Conservation (phyloP, 2,888 invertebrate species). For the Plusia festucae region DNA sequence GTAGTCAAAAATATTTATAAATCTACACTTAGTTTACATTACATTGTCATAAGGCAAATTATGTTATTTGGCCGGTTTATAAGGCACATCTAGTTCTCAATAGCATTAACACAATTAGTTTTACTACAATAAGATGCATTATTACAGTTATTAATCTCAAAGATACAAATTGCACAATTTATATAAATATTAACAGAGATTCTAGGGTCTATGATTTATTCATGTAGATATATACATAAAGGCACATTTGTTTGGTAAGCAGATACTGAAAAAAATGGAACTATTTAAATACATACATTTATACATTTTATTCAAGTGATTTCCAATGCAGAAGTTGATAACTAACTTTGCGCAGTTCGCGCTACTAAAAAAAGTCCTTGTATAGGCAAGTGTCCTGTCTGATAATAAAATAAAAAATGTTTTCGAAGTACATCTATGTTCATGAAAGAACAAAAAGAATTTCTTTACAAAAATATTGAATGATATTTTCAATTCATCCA, state of each 20-base stretch:
- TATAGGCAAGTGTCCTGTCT: neutral
- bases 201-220: slow-evolving; percentile 32
- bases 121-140: slow-evolving; percentile 27
- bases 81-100: slow-evolving; percentile 68
- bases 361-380: neutral
- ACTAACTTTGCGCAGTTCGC: neutral
- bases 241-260: neutral
- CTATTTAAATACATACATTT: no score
- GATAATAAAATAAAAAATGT: neutral
- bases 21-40: slow-evolving; percentile 54
- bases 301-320: neutral
- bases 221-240: neutral
- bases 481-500: neutral
- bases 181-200: slow-evolving; percentile 43
- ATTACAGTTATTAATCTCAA: slow-evolving; percentile 44
- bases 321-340: neutral
- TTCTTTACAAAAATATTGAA: neutral
- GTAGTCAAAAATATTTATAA: slow-evolving; percentile 73
- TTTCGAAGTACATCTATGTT: neutral
- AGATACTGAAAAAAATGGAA: no score
- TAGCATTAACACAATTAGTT: slow-evolving; percentile 41
- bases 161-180: slow-evolving; percentile 40
- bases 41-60: slow-evolving; percentile 58
- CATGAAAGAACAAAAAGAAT: neutral
- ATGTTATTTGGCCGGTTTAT: slow-evolving; percentile 62